These are phyloP conservation scores for Cactoblastis cactorum DNA, from an alignment of 2,888 invertebrate genomes.

Conservation along the genomic window DNA sequence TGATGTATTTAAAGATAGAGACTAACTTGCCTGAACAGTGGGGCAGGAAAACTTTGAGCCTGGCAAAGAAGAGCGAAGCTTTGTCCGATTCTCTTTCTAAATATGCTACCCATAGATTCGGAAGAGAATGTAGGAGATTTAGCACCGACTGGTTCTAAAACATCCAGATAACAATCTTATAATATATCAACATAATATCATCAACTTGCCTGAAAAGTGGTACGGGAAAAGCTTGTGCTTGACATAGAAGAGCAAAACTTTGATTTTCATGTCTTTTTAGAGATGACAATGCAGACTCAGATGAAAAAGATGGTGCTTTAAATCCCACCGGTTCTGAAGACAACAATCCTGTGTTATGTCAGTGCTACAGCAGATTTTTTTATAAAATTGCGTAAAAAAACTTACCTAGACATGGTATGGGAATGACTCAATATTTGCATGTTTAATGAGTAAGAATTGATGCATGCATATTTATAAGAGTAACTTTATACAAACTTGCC, in stretches of 20 bases:
- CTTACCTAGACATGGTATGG: no score
- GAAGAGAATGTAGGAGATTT: constrained; percentile 78
- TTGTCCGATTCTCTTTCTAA: constrained; percentile 73
- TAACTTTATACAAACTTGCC: constrained; percentile 82
- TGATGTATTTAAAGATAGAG: constrained; percentile 8
- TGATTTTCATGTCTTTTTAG: constrained; percentile 77
- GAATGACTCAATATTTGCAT: background rate
- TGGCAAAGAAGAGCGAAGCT: constrained; percentile 83
- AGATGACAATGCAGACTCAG: constrained; percentile 82
- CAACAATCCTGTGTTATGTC: constrained; percentile 27
- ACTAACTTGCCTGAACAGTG: constrained; percentile 81
- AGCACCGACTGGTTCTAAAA: constrained; percentile 75
- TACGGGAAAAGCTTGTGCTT: constrained; percentile 86
- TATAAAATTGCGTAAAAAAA: no score
- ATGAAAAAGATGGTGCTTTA: constrained; percentile 83
- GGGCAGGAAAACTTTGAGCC: constrained; percentile 85
- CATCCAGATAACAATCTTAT: constrained; percentile 27
- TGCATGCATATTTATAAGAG: no score
- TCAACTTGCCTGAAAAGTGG: constrained; percentile 83
- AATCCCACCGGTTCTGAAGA: constrained; percentile 83
- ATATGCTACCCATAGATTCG: constrained; percentile 82
- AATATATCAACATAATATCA: constrained; percentile 20
- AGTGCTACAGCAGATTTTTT: background rate
- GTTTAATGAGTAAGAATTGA: no score
- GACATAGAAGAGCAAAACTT: constrained; percentile 82